A percentile compares a stretch with the other conserved stretches of the same genome.
These are phyloP conservation scores for Epistrophella euchroma DNA, from an alignment of 2,888 invertebrate species.

Conservation along the genomic window DNA sequence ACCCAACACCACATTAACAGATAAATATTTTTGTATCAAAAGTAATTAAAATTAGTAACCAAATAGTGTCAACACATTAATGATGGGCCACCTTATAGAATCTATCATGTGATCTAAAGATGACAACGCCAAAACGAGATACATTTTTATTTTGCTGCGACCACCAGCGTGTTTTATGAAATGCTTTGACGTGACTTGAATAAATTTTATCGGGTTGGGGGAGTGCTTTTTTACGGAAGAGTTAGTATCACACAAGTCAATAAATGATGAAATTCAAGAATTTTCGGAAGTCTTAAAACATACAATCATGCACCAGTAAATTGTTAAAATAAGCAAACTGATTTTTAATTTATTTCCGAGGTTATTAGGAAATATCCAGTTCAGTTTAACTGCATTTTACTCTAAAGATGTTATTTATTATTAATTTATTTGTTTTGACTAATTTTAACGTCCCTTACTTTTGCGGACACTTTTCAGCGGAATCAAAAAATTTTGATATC, in stretches of 20 bases:
- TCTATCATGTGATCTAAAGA: slow-evolving; percentile 43
- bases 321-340: too few relatives aligned
- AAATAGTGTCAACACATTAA: slow-evolving; percentile 47
- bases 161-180: slow-evolving; percentile 36
- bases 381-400: too few relatives aligned
- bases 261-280: background rate
- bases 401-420: too few relatives aligned
- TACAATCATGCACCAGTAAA: too few relatives aligned
- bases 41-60: slow-evolving; percentile 39
- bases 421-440: too few relatives aligned
- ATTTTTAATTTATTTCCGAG: too few relatives aligned
- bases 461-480: too few relatives aligned
- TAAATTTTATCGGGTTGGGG: background rate
- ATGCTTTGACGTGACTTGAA: slow-evolving; percentile 24
- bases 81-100: slow-evolving; percentile 19
- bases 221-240: slow-evolving; percentile 3
- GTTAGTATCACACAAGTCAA: background rate
- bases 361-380: too few relatives aligned
- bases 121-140: slow-evolving; percentile 51
- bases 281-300: background rate
- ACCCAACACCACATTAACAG: background rate
- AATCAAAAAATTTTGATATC: too few relatives aligned
- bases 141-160: slow-evolving; percentile 30
- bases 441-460: too few relatives aligned
- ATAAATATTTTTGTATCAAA: background rate